Evolutionary conservation across 1,140 invertebrate genomes (phyloP), one percentile per base, ranked within the genome.

Genomic region (Drosophila kepulauana): DNA sequence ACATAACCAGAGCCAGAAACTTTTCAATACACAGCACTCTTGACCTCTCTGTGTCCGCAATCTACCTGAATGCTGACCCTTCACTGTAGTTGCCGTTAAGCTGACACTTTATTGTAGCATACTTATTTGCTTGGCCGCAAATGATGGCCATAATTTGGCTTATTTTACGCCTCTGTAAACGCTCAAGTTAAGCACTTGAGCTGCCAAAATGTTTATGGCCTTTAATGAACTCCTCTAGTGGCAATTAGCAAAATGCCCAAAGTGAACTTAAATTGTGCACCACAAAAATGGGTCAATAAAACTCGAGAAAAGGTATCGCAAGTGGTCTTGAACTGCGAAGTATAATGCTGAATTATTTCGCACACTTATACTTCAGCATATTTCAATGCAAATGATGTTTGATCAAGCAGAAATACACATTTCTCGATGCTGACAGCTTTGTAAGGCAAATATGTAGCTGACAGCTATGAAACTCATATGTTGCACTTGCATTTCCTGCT

Each of bases 121-220:
- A 51, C 66, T 59, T 59, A 43, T 38, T 69, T 54, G 45, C 49
- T 51, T n/a, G 63, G 46, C 66, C 30, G 4, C 61, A 58, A 62
- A 51, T 62, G 41, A 38, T 51, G 68, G 63, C 28, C 63, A 68
- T 77, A 77, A 77, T 75, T 74, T 77, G 75, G 57, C 63, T 54
- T 62, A 68, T 68, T 68, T 77, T 57, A 77, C 51, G 75, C 56
- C 56, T 52, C 54, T 51, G 28, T 35, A 35, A 67, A 51, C 63
- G 54, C 48, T 49, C 57, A 35, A 62, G 66, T 49, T 71, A 33
- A 16, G 67, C 70, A 57, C 64, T 73, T 67, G 45, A 52, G 35
- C 15, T 43, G 64, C 28, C 35, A 2, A 63, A 62, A 45, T 57
- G 49, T 15, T 54, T 38, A 57, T 20, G 30, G 46, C 28, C 43